phyloP scores from a whole-genome alignment of 2,797 vertebrate species.

The Gobionotothen gibberifrons region DNA sequence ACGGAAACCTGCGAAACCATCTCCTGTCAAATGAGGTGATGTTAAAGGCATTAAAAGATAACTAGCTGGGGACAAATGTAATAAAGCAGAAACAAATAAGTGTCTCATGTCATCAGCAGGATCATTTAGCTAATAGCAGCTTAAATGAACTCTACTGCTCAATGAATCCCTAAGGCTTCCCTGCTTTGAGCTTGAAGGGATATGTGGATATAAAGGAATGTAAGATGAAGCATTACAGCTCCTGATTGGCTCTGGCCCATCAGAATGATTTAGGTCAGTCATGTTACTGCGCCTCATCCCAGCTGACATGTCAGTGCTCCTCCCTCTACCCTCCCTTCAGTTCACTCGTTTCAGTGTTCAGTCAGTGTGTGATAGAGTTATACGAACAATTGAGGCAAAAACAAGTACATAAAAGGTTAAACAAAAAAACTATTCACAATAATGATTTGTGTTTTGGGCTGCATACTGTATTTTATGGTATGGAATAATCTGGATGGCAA shows the following conservation, averaged over 20 bases:
- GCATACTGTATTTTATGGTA: background rate
- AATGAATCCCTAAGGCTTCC: background rate
- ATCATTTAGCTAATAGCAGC: conserved; percentile 1
- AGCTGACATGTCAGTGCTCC: conserved; percentile 14
- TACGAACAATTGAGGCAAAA: background rate
- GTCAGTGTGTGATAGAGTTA: background rate
- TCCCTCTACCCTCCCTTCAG: background rate
- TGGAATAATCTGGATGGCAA: background rate
- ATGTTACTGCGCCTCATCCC: conserved; percentile 29
- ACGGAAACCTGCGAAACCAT: background rate
- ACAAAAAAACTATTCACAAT: background rate
- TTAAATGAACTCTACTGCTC: background rate
- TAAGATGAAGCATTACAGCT: background rate
- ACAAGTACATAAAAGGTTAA: background rate
- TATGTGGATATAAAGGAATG: background rate
- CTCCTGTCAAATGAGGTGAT: background rate
- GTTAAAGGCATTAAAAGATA: background rate
- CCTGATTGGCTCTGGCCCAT: background rate
- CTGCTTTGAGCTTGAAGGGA: background rate
- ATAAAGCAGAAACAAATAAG: background rate
- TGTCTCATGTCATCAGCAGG: background rate
- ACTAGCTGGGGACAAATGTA: background rate
- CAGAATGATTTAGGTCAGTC: conserved; percentile 47
- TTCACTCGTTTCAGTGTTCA: background rate
- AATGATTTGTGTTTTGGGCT: background rate